Evolutionary conservation across 2,888 invertebrate species (phyloP).

Genomic region (Scrobipalpa costella): DNA sequence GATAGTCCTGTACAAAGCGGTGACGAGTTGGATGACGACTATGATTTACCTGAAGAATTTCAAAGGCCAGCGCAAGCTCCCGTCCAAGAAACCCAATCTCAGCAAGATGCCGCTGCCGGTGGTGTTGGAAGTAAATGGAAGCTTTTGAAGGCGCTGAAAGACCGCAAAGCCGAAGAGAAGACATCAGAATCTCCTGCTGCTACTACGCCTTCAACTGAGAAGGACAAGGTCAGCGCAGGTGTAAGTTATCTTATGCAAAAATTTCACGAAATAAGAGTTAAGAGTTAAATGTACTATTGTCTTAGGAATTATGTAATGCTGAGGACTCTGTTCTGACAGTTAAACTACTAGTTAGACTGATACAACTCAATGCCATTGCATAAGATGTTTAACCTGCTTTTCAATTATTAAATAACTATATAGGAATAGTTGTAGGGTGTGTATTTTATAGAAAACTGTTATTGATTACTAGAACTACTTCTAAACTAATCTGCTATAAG

Average conservation of each 20-base stretch:
- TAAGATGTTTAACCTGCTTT: conserved; percentile 56
- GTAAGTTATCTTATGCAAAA: conserved; percentile 84
- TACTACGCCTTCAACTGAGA: conserved; percentile 81
- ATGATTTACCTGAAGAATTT: conserved; percentile 77
- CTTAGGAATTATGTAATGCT: conserved; percentile 37
- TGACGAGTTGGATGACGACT: conserved; percentile 86
- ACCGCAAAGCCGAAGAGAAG: conserved; percentile 93
- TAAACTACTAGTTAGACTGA: conserved; percentile 60
- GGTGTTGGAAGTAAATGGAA: conserved; percentile 93
- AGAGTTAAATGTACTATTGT: conserved; percentile 66
- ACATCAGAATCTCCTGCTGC: conserved; percentile 85
- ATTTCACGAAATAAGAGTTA: conserved; percentile 85
- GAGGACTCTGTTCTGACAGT: conserved; percentile 41
- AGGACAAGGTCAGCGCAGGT: conserved; percentile 86
- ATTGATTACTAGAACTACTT: conserved; percentile 37
- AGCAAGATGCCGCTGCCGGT: conserved; percentile 71
- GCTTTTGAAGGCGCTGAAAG: conserved; percentile 92
- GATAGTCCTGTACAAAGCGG: conserved; percentile 90
- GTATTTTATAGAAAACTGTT: conserved; percentile 38
- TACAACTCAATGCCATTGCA: conserved; percentile 51
- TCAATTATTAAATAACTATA: conserved; percentile 36
- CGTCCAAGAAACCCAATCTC: conserved; percentile 55
- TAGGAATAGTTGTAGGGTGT: conserved; percentile 45
- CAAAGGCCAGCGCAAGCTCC: conserved; percentile 52
- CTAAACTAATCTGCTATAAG: conserved; percentile 28